Base-by-base conservation (phyloP, 2,797 vertebrate species). In the Pseudochromis fuscus region DNA sequence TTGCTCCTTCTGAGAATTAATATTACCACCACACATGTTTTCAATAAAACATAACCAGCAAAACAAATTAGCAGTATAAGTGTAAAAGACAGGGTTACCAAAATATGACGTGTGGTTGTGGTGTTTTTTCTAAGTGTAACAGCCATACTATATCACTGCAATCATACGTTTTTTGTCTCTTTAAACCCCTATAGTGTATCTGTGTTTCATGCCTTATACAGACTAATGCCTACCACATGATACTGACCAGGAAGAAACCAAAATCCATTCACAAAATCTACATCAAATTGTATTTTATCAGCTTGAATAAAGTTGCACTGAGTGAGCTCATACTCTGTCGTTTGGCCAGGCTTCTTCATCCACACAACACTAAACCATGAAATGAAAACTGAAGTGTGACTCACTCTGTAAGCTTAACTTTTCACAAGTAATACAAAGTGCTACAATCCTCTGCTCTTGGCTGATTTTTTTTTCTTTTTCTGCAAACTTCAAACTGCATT, bases 301-400 rank as follows among this genome's bases (percentile, higher is more conserved):
- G 27, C 71, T 63, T 64, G 53, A 65, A 18, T 68, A 62, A 74
- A 56, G 37, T 53, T 50, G 9, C 63, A 23, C 21, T 60, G n/a
- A 27, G 23, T 58, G 57, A 67, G 58, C 53, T 75, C 49, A 71
- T 65, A 9, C 25, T 13, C 35, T 37, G 4, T 27, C 19, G 13
- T 55, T 67, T n/a, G 11, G 11, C 19, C n/a, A 25, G 31, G 21
- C 19, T 44, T 52, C 16, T 53, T 61, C 38, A 55, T 64, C 33
- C 62, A 30, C 38, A 35, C 24, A 35, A 8, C 5, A 40, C 23
- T 63, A 16, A 67, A 65, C 23, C 50, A 68, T 35, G 35, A 67
- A 72, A 67, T 65, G 28, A 62, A 67, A 60, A 61, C 40, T 42
- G 10, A n/a, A 42, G 18, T 42, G 19, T 48, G 45, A 52, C 35